Conservation (phyloP, 2,888 invertebrate genomes). For the Terebella lapidaria region DNA sequence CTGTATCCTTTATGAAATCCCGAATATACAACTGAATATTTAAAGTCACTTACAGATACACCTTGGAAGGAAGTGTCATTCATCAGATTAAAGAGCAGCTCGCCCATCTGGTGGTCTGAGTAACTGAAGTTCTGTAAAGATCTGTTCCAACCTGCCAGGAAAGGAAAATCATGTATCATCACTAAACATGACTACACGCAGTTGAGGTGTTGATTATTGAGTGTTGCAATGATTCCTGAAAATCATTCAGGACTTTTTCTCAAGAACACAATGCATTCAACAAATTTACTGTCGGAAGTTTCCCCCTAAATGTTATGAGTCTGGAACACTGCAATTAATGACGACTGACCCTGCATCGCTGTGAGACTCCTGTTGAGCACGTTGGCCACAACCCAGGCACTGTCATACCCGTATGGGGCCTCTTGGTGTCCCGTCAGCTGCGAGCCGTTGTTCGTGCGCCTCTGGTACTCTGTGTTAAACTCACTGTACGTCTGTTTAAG, state of each 20-base stretch:
- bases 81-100: conserved; percentile 20
- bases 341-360: conserved; percentile 18
- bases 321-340: too few species aligned
- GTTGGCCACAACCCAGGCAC: conserved; percentile 94
- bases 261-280: too few species aligned
- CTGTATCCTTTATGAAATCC: too few species aligned
- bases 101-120: conserved; percentile 24
- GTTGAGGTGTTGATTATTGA: too few species aligned
- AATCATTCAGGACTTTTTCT: too few species aligned
- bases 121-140: conserved; percentile 29
- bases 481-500: conserved; percentile 24
- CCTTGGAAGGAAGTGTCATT: conserved; percentile 23
- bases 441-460: conserved; percentile 16
- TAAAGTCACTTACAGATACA: conserved; percentile 25
- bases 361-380: conserved; percentile 62
- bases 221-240: too few species aligned
- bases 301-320: too few species aligned
- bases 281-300: too few species aligned
- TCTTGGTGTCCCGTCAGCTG: conserved; percentile 63
- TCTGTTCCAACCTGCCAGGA: conserved; percentile 24
- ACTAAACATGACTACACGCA: too few species aligned
- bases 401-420: conserved; percentile 94
- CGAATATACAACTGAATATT: too few species aligned
- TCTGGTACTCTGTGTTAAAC: conserved; percentile 21
- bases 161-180: neutral